phyloP scores from a whole-genome alignment of 2,113 vertebrate species.

The Solea solea region DNA sequence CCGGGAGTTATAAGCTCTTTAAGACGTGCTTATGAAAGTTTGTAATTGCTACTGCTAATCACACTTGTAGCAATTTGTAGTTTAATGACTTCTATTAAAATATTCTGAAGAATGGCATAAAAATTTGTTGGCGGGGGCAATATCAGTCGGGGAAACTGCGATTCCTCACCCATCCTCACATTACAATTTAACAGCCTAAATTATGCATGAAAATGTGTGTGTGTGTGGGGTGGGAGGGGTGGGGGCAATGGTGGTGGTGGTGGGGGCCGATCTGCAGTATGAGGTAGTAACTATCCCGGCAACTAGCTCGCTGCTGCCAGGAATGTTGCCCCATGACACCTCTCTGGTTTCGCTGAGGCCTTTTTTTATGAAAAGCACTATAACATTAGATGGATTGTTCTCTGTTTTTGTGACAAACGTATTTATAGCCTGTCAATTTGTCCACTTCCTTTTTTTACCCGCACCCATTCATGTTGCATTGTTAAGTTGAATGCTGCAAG shows the following conservation, averaged over 20 bases:
- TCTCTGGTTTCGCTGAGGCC: conserved; percentile 28
- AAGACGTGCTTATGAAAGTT: conserved; percentile 33
- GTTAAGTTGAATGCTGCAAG: conserved; percentile 12
- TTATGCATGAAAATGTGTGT: conserved; percentile 5
- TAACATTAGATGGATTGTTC: conserved; percentile 43
- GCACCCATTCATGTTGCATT: not conserved
- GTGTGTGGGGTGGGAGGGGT: not conserved
- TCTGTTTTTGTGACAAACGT: conserved; percentile 23
- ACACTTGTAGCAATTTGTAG: conserved; percentile 8
- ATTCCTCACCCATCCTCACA: conserved; percentile 1
- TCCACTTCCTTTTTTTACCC: conserved; percentile 13
- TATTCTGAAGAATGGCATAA: conserved; percentile 21
- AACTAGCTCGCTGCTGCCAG: conserved; percentile 49
- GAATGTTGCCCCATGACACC: conserved; percentile 59
- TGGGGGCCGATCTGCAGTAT: not conserved
- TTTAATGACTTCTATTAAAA: conserved; percentile 43
- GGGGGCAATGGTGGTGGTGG: conserved; percentile 12
- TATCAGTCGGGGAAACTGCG: conserved; percentile 5
- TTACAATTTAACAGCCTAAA: not conserved
- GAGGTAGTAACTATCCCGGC: conserved; percentile 40
- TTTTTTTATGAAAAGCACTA: conserved; percentile 26
- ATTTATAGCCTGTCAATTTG: conserved; percentile 60
- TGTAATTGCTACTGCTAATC: conserved; percentile 30
- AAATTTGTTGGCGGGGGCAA: conserved; percentile 6
- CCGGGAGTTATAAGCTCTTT: conserved; percentile 25